phyloP scores from a whole-genome alignment of 2,113 vertebrate species.

The Regulus satrapa region DNA sequence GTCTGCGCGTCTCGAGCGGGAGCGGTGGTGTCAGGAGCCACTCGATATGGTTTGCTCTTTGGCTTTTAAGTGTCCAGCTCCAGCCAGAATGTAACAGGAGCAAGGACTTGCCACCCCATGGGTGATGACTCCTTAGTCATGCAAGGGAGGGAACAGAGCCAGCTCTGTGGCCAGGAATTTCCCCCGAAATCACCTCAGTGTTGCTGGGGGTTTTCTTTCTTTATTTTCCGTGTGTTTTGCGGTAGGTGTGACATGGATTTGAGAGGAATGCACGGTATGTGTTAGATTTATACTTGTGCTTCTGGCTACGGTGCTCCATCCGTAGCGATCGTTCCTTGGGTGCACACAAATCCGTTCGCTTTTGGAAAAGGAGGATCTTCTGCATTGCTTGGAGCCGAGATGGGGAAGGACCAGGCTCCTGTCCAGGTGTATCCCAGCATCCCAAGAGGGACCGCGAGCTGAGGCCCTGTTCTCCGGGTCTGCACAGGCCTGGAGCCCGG shows the following conservation, averaged over 20 bases:
- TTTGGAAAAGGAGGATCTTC: background rate
- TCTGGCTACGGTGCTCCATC: background rate
- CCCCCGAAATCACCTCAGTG: background rate
- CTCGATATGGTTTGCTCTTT: background rate
- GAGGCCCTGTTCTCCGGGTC: background rate
- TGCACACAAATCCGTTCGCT: background rate
- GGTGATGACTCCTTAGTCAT: background rate
- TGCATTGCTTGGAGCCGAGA: fast-evolving
- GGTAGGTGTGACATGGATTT: background rate
- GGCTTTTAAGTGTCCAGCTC: background rate
- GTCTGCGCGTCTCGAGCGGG: background rate
- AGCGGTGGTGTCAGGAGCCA: background rate
- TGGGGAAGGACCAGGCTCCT: background rate
- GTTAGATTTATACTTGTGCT: background rate
- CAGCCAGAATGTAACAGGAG: background rate
- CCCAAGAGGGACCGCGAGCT: no score
- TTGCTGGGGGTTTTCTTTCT: background rate
- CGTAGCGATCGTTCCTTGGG: fast-evolving
- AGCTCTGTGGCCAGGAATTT: background rate
- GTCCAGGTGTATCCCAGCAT: background rate
- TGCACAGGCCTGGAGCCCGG: background rate
- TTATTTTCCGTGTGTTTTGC: background rate
- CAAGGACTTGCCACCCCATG: background rate
- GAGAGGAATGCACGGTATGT: background rate
- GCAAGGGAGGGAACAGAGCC: background rate